Conservation (phyloP, 2,797 vertebrate species). For the Hippocampus kuda region DNA sequence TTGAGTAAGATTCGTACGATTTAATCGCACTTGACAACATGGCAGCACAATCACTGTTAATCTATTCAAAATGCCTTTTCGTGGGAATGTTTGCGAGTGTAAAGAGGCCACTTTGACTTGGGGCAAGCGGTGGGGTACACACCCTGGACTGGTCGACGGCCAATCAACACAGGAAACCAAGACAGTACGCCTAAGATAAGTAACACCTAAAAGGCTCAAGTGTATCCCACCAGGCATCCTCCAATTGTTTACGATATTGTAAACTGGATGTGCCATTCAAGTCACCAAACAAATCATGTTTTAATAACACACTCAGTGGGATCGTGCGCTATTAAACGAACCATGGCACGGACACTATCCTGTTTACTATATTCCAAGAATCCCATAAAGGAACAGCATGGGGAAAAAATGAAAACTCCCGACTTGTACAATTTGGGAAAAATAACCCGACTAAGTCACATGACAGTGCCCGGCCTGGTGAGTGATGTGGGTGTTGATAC, state of each 20-base stretch:
- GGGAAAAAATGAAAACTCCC: too few species aligned
- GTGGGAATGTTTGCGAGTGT: too few species aligned
- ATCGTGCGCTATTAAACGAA: neutral
- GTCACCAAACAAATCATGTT: neutral
- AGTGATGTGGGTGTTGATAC: too few species aligned
- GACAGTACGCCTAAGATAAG: neutral
- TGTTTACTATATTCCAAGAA: neutral
- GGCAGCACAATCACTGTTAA: too few species aligned
- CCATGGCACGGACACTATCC: neutral
- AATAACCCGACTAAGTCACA: too few species aligned
- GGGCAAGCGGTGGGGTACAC: neutral
- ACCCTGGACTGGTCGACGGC: conserved; percentile 1
- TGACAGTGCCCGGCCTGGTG: too few species aligned
- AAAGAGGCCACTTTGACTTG: too few species aligned
- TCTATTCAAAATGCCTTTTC: too few species aligned
- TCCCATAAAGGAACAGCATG: too few species aligned
- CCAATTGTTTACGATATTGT: neutral
- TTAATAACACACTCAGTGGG: neutral
- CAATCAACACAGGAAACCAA: neutral
- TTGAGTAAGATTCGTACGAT: too few species aligned
- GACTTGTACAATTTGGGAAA: too few species aligned
- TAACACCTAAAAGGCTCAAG: neutral
- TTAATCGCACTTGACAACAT: too few species aligned
- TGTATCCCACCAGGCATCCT: neutral
- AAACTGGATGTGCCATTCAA: neutral